phyloP scores from a whole-genome alignment of 1,140 invertebrate species.

The Zaprionus lachaisei region DNA sequence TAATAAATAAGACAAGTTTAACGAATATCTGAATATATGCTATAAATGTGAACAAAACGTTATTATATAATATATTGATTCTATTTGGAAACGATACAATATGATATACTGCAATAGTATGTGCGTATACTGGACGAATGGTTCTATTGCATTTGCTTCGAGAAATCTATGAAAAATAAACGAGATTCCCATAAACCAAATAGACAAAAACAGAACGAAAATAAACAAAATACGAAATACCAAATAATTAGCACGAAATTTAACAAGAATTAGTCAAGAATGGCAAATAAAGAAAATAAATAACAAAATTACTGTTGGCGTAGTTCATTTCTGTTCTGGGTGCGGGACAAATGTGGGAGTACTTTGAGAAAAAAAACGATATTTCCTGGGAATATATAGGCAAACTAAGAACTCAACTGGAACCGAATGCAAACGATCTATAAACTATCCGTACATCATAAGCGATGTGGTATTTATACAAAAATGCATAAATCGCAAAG shows the following conservation, averaged over 20 bases:
- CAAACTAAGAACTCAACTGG: too few relatives aligned
- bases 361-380: too few relatives aligned
- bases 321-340: constrained; percentile 6
- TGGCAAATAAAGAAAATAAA: constrained; percentile 28
- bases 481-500: background rate
- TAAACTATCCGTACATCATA: too few relatives aligned
- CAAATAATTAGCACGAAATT: constrained; percentile 56
- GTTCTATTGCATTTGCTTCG: constrained; percentile 8
- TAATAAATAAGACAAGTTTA: constrained; percentile 13
- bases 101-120: background rate
- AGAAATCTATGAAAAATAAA: constrained; percentile 17
- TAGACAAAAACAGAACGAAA: constrained; percentile 23
- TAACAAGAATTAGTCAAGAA: constrained; percentile 39
- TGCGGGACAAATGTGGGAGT: background rate
- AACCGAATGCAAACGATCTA: too few relatives aligned
- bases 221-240: constrained; percentile 23
- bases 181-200: constrained; percentile 29
- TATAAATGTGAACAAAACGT: constrained; percentile 5
- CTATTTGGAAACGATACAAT: background rate
- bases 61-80: constrained; percentile 6
- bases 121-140: background rate
- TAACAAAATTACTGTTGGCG: background rate
- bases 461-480: too few relatives aligned
- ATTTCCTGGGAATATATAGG: too few relatives aligned
- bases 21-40: constrained; percentile 12